These are phyloP conservation scores for Lasioglossum figueresi DNA, from an alignment of 2,888 invertebrate species.

Conservation along the genomic window DNA sequence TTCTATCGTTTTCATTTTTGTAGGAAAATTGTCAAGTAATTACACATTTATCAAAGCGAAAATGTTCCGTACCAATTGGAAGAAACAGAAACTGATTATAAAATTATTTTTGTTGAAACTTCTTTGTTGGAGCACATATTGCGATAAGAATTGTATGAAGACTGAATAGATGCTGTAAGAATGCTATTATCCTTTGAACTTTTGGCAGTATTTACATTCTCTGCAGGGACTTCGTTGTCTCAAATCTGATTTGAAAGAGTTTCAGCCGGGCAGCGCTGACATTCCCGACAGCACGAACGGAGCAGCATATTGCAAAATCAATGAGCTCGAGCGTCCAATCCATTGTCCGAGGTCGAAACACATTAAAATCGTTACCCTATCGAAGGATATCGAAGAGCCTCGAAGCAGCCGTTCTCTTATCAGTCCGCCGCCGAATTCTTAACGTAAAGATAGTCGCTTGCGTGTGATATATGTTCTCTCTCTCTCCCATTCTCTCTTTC, in stretches of 20 bases:
- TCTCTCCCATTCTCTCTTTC: background rate
- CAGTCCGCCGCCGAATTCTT: conserved; percentile 49
- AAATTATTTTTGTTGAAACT: background rate
- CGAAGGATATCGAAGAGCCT: conserved; percentile 8
- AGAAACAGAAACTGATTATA: background rate
- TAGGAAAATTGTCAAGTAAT: background rate
- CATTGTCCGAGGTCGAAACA: background rate
- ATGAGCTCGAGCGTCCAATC: conserved; percentile 7
- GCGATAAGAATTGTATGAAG: background rate
- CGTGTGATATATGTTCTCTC: conserved; percentile 45
- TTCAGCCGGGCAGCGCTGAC: background rate
- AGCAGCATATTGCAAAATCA: background rate
- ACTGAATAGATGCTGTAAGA: background rate
- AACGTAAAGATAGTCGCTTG: conserved; percentile 56
- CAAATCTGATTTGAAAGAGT: background rate
- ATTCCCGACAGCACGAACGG: background rate
- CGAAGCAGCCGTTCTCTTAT: conserved; percentile 33
- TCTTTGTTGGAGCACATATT: background rate
- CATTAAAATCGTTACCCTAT: conserved; percentile 19
- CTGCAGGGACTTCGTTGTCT: background rate
- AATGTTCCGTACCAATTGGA: too few species aligned
- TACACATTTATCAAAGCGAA: too few species aligned
- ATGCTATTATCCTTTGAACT: background rate
- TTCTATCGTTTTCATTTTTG: background rate
- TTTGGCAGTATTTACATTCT: background rate